These are phyloP conservation scores for Turritopsis dohrnii DNA, from an alignment of 30 jellyfish, hydroid and myxozoan species.

Conservation along the genomic window DNA sequence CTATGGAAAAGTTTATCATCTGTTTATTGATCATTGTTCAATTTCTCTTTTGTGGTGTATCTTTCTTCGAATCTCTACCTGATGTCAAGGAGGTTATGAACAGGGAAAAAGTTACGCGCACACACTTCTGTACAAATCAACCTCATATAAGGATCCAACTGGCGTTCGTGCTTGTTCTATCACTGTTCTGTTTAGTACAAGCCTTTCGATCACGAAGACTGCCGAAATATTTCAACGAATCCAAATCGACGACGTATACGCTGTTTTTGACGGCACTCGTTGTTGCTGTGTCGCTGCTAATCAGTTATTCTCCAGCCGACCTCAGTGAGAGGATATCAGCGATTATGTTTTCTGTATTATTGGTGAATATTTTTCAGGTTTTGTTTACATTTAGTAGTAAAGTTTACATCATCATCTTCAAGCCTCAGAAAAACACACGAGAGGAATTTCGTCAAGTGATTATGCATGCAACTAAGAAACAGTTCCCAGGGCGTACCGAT, in stretches of 20 bases:
- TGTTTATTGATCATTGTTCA: neutral
- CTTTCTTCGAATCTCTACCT: neutral
- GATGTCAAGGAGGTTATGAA: neutral
- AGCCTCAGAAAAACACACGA: neutral
- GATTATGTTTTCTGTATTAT: neutral
- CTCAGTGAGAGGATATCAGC: neutral
- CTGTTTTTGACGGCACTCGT: neutral
- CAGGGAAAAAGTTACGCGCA: neutral
- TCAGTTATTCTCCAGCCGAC: neutral
- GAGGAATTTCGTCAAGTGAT: neutral
- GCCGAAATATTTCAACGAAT: neutral
- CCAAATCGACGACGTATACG: slow-evolving; percentile 2
- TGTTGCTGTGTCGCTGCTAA: neutral
- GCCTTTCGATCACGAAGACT: neutral
- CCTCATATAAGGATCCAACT: neutral
- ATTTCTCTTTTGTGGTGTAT: neutral
- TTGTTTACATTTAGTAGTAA: neutral
- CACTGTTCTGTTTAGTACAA: neutral
- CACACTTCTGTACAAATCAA: neutral
- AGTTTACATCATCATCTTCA: neutral
- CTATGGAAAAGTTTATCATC: neutral
- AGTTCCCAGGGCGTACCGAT: too few species aligned
- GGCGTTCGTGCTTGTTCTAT: neutral
- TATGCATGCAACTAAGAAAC: neutral
- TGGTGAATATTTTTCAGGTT: neutral